Evolutionary conservation across 2,888 invertebrate species (phyloP).

Genomic region (Eristalinus aeneus): DNA sequence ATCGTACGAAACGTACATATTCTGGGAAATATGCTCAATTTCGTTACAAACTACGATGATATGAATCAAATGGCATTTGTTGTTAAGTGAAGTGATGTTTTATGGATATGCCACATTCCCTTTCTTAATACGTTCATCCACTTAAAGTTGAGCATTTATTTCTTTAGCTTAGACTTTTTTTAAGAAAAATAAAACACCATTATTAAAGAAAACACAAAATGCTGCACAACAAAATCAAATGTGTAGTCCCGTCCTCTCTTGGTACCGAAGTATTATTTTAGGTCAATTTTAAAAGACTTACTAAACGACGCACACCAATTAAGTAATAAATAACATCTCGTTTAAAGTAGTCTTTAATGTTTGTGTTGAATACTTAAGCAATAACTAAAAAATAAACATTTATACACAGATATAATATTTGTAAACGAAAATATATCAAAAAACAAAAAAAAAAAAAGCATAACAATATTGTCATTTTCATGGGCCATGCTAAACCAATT

Average conservation of each 20-base stretch:
- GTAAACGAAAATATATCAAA: not conserved
- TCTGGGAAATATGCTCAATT: too few relatives aligned
- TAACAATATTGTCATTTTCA: conserved; percentile 3
- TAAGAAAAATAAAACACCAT: too few relatives aligned
- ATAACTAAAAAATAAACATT: not conserved
- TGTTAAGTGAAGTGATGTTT: too few relatives aligned
- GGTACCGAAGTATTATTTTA: not conserved
- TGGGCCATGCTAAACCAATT: conserved; percentile 14
- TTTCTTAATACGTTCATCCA: too few relatives aligned
- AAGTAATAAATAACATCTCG: not conserved
- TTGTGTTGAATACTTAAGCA: not conserved
- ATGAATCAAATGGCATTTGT: too few relatives aligned
- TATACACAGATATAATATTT: not conserved
- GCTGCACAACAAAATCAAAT: not conserved
- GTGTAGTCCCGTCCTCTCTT: not conserved
- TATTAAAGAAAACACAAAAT: not conserved
- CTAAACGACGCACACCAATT: not conserved
- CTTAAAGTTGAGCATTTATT: too few relatives aligned
- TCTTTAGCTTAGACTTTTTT: too few relatives aligned
- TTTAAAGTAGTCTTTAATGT: not conserved
- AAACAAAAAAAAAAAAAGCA: not conserved
- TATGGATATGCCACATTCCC: too few relatives aligned
- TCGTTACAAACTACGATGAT: too few relatives aligned
- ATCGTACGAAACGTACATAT: too few relatives aligned
- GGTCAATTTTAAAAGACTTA: not conserved